phyloP scores from a whole-genome alignment of 2,113 vertebrate genomes.

The Chionomys nivalis region DNA sequence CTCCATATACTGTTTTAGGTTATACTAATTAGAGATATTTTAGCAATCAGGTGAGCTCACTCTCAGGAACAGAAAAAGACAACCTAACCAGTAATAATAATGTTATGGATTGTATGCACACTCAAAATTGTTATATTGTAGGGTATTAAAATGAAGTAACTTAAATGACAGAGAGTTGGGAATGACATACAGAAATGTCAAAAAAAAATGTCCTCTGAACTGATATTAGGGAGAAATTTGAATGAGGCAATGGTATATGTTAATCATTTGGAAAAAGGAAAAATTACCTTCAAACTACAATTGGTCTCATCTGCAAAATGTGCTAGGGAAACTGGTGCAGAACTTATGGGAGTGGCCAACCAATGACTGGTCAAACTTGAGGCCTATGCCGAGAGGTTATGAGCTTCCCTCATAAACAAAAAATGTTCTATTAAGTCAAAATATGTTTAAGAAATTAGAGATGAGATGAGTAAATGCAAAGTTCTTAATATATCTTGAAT shows the following conservation, averaged over 20 bases:
- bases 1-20: not conserved
- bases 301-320: not conserved
- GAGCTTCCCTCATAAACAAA: not conserved
- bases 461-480: not conserved
- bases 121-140: not conserved
- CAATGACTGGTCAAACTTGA: not conserved
- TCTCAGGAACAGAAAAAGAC: not conserved
- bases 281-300: not conserved
- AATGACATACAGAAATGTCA: not conserved
- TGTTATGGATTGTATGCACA: not conserved
- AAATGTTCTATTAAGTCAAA: not conserved
- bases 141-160: not conserved
- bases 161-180: not conserved
- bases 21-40: not conserved
- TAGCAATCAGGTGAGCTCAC: not conserved
- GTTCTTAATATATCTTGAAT: not conserved
- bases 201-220: not conserved
- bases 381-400: not conserved
- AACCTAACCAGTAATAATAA: not conserved
- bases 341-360: not conserved
- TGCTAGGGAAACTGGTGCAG: not conserved
- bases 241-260: not conserved
- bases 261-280: not conserved
- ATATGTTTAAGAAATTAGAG: not conserved
- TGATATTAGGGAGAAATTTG: not conserved